Percentiles rank a stretch among this genome's conserved stretches.
These are phyloP conservation scores for Standfussiana lucernea DNA, from an alignment of 2,888 invertebrate species.

Conservation along the genomic window DNA sequence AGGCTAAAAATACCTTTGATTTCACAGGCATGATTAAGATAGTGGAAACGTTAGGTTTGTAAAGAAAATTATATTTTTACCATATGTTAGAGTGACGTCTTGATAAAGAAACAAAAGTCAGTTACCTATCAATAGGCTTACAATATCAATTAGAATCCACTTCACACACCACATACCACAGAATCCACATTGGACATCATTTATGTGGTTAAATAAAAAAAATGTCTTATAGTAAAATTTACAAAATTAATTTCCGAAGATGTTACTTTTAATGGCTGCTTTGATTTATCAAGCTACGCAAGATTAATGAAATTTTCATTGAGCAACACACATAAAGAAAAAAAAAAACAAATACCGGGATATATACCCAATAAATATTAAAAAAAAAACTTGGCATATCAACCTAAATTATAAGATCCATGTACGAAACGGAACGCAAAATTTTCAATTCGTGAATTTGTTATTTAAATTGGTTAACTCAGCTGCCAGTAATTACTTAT, in stretches of 20 bases:
- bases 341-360: neutral
- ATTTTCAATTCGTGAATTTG: conserved; percentile 76
- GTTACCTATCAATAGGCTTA: neutral
- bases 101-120: neutral
- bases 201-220: neutral
- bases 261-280: too few relatives aligned
- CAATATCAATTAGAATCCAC: too few relatives aligned
- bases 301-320: neutral
- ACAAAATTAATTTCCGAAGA: too few relatives aligned
- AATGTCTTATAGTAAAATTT: too few relatives aligned
- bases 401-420: conserved; percentile 26
- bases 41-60: too few relatives aligned
- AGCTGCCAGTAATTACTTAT: conserved; percentile 75
- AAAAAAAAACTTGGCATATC: conserved; percentile 27
- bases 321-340: neutral
- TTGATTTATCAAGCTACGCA: too few relatives aligned
- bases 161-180: too few relatives aligned
- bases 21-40: too few relatives aligned
- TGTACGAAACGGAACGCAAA: conserved; percentile 61
- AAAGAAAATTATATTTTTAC: neutral
- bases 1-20: neutral
- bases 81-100: neutral
- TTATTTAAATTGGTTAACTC: conserved; percentile 78
- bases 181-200: too few relatives aligned
- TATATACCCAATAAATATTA: neutral